These are phyloP conservation scores for Agapostemon virescens DNA, from an alignment of 2,888 invertebrate genomes.

Conservation along the genomic window DNA sequence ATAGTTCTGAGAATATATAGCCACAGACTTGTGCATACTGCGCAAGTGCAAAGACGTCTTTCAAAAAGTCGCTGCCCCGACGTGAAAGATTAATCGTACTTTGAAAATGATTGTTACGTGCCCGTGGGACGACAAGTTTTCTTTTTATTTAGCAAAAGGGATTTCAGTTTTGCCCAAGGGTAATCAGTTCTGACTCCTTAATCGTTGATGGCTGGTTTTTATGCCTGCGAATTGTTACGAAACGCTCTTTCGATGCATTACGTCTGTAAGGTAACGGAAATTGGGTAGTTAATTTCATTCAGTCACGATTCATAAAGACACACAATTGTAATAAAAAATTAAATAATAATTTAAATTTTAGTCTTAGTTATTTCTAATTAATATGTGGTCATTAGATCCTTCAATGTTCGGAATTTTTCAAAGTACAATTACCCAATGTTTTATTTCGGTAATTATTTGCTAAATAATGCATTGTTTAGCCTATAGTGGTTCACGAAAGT, in stretches of 20 bases:
- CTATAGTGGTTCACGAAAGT: too few species aligned
- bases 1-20: not conserved
- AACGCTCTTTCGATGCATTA: not conserved
- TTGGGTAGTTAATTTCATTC: not conserved
- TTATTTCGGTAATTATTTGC: too few species aligned
- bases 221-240: not conserved
- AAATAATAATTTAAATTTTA: not conserved
- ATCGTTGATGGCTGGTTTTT: not conserved
- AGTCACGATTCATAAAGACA: not conserved
- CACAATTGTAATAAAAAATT: not conserved
- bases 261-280: not conserved
- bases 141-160: conserved; percentile 5
- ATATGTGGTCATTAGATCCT: too few species aligned
- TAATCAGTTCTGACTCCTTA: not conserved
- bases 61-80: conserved; percentile 10
- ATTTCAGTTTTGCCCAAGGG: not conserved
- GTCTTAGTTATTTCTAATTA: not conserved
- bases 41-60: not conserved
- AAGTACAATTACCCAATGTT: too few species aligned
- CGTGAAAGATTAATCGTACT: conserved; percentile 32
- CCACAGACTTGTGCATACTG: not conserved
- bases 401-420: too few species aligned
- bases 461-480: too few species aligned
- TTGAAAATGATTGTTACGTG: conserved; percentile 27
- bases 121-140: not conserved